phyloP scores from a whole-genome alignment of 1,140 invertebrate genomes.

The Seison nebaliae region DNA sequence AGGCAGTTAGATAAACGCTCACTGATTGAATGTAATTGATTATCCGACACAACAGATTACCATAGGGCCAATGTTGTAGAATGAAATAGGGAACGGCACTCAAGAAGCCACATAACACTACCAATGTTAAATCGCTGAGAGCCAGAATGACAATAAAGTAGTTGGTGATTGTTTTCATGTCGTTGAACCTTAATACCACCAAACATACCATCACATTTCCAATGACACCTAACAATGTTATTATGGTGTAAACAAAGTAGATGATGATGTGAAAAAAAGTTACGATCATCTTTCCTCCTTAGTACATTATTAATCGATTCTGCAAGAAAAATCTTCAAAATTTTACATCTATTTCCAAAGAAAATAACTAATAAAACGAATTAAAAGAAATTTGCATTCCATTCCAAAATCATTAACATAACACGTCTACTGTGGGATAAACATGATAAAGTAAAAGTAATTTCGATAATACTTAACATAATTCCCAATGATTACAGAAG shows the following conservation, averaged over 20 bases:
- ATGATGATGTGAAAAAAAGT: slow-evolving; percentile 3
- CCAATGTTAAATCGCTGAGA: slow-evolving; percentile 53
- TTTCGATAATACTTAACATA: too few relatives aligned
- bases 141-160: slow-evolving; percentile 59
- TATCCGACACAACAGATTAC: slow-evolving; percentile 39
- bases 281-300: neutral
- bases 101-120: slow-evolving; percentile 53
- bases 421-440: too few relatives aligned
- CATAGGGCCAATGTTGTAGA: slow-evolving; percentile 57
- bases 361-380: too few relatives aligned
- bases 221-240: slow-evolving; percentile 2
- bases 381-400: too few relatives aligned
- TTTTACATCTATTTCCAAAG: too few relatives aligned
- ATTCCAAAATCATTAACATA: too few relatives aligned
- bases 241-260: slow-evolving; percentile 6
- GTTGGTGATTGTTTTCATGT: slow-evolving; percentile 40
- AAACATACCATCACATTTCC: slow-evolving; percentile 6
- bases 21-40: slow-evolving; percentile 8
- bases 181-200: slow-evolving; percentile 1
- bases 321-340: too few relatives aligned
- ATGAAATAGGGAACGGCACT: slow-evolving; percentile 46
- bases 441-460: too few relatives aligned
- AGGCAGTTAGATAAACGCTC: slow-evolving; percentile 34
- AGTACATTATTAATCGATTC: neutral
- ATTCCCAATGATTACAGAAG: too few relatives aligned